Percentiles rank a stretch among this genome's conserved stretches.
These are phyloP conservation scores for Aldabrachelys gigantea DNA, from an alignment of 2,113 vertebrate species.

Conservation along the genomic window DNA sequence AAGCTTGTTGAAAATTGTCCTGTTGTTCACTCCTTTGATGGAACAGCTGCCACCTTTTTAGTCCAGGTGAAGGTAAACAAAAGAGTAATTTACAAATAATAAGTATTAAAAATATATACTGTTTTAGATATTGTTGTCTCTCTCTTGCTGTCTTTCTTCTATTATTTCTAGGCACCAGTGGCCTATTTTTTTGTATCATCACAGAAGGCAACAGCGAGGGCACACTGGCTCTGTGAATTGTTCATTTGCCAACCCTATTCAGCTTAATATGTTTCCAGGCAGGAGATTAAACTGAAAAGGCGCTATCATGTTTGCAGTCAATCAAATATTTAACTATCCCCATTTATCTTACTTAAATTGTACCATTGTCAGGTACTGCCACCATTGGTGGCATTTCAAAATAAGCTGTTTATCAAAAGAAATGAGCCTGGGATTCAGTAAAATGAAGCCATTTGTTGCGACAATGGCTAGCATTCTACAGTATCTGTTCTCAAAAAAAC, in stretches of 20 bases:
- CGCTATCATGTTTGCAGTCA: constrained; percentile 2
- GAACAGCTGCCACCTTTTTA: neutral
- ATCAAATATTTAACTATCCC: neutral
- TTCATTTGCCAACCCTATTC: neutral
- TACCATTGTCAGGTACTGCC: neutral
- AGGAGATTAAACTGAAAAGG: constrained; percentile 1
- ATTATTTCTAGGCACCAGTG: neutral
- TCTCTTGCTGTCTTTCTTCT: neutral
- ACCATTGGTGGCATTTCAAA: neutral
- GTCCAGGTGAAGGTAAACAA: neutral
- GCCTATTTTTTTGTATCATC: neutral
- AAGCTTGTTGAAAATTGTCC: neutral
- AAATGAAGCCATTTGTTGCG: constrained; percentile 2
- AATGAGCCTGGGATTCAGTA: neutral
- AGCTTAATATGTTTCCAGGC: neutral
- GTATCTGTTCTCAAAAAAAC: neutral
- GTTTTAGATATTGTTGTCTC: neutral
- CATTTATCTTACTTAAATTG: neutral
- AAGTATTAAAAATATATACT: neutral
- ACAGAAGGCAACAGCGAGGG: neutral
- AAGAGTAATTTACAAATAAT: neutral
- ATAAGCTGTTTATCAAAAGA: neutral
- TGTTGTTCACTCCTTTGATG: neutral
- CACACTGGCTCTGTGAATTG: neutral
- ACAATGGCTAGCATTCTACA: constrained; percentile 8